Evolutionary conservation across 1,140 invertebrate species (phyloP), one percentile per base, ranked within the genome.

Genomic region (Drosophila malerkotliana): DNA sequence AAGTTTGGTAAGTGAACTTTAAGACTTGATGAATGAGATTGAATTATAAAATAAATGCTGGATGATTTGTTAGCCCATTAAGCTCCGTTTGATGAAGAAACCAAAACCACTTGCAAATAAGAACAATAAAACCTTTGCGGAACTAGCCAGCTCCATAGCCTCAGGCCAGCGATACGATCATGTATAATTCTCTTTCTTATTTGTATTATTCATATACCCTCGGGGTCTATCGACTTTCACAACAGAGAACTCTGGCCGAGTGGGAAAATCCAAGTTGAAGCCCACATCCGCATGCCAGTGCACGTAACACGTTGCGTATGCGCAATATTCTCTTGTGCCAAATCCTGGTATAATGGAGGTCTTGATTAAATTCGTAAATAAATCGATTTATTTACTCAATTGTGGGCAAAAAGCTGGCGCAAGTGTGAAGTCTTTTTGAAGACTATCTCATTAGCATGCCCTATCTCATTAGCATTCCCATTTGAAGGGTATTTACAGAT

Each of bases 1-100:
- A 87, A 87, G 77, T 87, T 81, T 85, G 77, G 82, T 85, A 85
- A 85, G 81, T 85, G 47, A 75, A 78, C 53, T 78, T 76, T 74
- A 74, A 48, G 49, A 44, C 14, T 49, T 49, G 57, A 79, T 61
- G 14, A 41, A 73, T 79, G 41, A 10, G 41, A 54, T n/a, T 37
- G 41, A 53, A 71, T 14, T 14, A 34, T 37, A 47, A 53, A 61
- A 26, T 7, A 1, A 53, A 72, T 63, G 34, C 34, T 51, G 7
- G 28, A 39, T 32, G n/a, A 44, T 39, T 51, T 62, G 57, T 44
- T 21, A 10, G 3, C 15, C 12, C 4, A 64, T 54, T n/a, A 62
- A 41, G n/a, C 14, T 44, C 14, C 18, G 10, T 15, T 26, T 64
- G 52, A 74, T 68, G 14, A 57, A 64, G 30, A 45, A 60, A 68